These are phyloP conservation scores for Probaryconus sp. DNA, from an alignment of 1,140 invertebrate species.

Conservation along the genomic window DNA sequence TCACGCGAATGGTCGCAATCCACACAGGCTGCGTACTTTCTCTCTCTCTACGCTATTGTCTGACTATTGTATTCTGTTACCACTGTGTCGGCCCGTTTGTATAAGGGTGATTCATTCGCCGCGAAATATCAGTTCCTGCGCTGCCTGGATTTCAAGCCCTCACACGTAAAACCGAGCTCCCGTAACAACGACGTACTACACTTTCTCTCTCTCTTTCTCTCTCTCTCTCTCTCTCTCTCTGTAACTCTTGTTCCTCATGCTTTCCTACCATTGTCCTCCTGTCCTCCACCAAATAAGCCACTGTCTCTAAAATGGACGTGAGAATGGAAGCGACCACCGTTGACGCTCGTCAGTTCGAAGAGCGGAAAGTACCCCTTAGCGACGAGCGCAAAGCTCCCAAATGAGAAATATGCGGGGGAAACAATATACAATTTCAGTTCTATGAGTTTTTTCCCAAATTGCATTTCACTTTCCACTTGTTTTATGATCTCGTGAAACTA, in stretches of 20 bases:
- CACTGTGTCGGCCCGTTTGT: constrained; percentile 69
- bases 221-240: background rate
- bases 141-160: constrained; percentile 66
- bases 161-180: constrained; percentile 58
- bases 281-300: constrained; percentile 15
- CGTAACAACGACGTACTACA: too few relatives aligned
- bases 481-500: too few relatives aligned
- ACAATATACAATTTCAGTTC: constrained; percentile 1
- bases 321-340: constrained; percentile 2
- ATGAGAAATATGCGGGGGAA: constrained; percentile 2
- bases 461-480: too few relatives aligned
- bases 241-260: constrained; percentile 13
- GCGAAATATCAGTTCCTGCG: constrained; percentile 76
- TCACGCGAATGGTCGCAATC: constrained; percentile 58
- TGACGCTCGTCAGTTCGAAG: constrained; percentile 16
- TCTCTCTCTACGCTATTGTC: constrained; percentile 67
- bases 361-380: constrained; percentile 9
- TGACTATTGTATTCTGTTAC: constrained; percentile 74
- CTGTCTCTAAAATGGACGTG: constrained; percentile 7
- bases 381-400: constrained; percentile 2
- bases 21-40: constrained; percentile 44
- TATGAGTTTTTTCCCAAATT: background rate
- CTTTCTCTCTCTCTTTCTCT: too few relatives aligned
- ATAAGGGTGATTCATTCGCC: constrained; percentile 75
- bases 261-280: constrained; percentile 52